Conservation (phyloP, 2,113 vertebrate genomes). For the Dasyprocta punctata region DNA sequence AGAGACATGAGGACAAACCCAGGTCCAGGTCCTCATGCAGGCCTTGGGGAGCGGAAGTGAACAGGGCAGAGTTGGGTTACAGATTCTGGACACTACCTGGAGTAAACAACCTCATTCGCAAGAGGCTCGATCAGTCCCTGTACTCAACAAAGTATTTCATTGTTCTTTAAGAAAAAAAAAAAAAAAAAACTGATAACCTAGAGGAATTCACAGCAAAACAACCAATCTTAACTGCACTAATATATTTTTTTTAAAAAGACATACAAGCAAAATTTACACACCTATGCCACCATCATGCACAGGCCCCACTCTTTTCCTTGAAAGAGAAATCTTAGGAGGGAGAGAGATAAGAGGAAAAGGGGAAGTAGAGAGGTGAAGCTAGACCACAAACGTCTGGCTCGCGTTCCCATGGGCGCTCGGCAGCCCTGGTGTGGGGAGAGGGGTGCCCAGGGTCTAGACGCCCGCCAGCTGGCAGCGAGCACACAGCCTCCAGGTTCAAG, state of each 20-base stretch:
- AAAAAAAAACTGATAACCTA: constrained; percentile 45
- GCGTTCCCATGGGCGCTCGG: constrained; percentile 44
- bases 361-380: neutral
- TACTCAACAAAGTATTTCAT: constrained; percentile 64
- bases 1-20: constrained; percentile 50
- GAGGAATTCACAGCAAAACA: constrained; percentile 54
- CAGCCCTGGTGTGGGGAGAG: neutral
- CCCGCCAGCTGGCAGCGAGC: constrained; percentile 23
- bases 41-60: constrained; percentile 57
- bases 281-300: neutral
- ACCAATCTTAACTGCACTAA: neutral
- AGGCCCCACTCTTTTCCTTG: constrained; percentile 33
- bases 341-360: constrained; percentile 33
- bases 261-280: neutral
- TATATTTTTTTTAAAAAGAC: neutral
- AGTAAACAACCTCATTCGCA: constrained; percentile 73
- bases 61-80: constrained; percentile 62
- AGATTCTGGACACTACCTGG: constrained; percentile 67
- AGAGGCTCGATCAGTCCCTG: constrained; percentile 42
- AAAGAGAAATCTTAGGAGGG: constrained; percentile 55
- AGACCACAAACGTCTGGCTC: neutral
- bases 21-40: constrained; percentile 49
- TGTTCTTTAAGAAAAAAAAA: constrained; percentile 38
- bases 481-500: neutral
- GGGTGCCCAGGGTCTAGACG: neutral